A percentile compares a stretch with the other conserved stretches of the same genome.
These are phyloP conservation scores for Dinomys branickii DNA, from an alignment of 2,113 vertebrate species.

Conservation along the genomic window DNA sequence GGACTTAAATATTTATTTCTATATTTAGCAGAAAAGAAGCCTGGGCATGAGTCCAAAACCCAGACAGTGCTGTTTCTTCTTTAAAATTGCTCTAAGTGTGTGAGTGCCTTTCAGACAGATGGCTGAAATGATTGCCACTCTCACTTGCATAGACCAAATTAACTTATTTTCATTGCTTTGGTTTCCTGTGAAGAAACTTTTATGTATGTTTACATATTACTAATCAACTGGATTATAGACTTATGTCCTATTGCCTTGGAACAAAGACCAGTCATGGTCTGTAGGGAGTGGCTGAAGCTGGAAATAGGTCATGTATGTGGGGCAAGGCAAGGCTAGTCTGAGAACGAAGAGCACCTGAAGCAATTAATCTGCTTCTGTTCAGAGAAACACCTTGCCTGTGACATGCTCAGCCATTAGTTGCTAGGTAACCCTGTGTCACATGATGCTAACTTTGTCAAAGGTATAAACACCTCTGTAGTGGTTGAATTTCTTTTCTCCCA, in stretches of 20 bases:
- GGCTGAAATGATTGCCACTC: neutral
- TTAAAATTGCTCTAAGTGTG: slow-evolving; percentile 15
- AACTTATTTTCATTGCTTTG: slow-evolving; percentile 20
- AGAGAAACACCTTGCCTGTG: too few species aligned
- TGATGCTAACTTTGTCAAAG: too few species aligned
- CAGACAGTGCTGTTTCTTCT: slow-evolving; percentile 3
- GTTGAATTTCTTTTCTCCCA: too few species aligned
- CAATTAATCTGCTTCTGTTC: too few species aligned
- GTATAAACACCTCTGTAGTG: too few species aligned
- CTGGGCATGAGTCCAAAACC: slow-evolving; percentile 36
- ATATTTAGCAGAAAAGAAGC: slow-evolving; percentile 57
- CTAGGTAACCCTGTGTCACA: too few species aligned
- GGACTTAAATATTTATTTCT: slow-evolving; percentile 51
- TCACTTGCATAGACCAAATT: neutral
- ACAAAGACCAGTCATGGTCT: neutral
- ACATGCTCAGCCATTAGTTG: too few species aligned
- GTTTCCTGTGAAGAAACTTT: slow-evolving; percentile 49
- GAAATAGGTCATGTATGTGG: too few species aligned
- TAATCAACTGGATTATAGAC: neutral
- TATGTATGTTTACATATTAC: neutral
- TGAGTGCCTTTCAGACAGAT: slow-evolving; percentile 46
- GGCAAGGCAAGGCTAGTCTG: too few species aligned
- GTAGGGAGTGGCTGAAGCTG: too few species aligned
- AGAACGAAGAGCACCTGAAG: too few species aligned
- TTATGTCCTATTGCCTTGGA: neutral